These are phyloP conservation scores for Vombatus ursinus DNA, from an alignment of 2,113 vertebrate species.

Conservation along the genomic window DNA sequence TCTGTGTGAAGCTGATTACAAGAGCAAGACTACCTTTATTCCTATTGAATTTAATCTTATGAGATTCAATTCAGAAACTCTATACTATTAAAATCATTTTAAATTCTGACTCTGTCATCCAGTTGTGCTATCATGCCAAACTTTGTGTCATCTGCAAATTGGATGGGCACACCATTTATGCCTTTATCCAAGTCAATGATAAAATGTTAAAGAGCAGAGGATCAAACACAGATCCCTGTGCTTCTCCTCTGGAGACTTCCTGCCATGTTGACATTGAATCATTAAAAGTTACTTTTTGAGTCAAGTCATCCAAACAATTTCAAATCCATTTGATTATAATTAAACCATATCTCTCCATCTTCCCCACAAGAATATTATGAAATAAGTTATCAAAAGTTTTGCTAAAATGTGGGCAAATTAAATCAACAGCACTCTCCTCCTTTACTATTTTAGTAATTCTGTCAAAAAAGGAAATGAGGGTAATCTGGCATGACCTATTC, in stretches of 20 bases:
- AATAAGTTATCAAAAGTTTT: not conserved
- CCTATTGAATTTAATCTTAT: not conserved
- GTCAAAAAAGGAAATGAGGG: not conserved
- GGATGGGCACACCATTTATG: not conserved
- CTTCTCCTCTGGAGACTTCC: not conserved
- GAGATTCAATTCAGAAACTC: not conserved
- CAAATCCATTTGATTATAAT: not conserved
- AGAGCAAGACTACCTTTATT: not conserved
- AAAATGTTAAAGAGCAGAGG: not conserved
- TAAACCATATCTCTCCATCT: not conserved
- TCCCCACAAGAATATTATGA: not conserved
- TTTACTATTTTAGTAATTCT: not conserved
- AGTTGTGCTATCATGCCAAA: not conserved
- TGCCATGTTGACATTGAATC: not conserved
- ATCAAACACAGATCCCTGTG: not conserved
- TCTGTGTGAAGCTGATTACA: not conserved
- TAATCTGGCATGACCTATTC: not conserved
- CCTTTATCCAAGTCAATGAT: not conserved
- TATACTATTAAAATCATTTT: not conserved
- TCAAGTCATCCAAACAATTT: not conserved
- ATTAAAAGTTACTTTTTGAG: not conserved
- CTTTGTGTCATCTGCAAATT: not conserved
- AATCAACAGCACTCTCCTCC: not conserved
- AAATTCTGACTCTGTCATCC: not conserved
- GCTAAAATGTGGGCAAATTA: not conserved